phyloP scores from a whole-genome alignment of 2,888 invertebrate species.

The Ditula angustiorana region DNA sequence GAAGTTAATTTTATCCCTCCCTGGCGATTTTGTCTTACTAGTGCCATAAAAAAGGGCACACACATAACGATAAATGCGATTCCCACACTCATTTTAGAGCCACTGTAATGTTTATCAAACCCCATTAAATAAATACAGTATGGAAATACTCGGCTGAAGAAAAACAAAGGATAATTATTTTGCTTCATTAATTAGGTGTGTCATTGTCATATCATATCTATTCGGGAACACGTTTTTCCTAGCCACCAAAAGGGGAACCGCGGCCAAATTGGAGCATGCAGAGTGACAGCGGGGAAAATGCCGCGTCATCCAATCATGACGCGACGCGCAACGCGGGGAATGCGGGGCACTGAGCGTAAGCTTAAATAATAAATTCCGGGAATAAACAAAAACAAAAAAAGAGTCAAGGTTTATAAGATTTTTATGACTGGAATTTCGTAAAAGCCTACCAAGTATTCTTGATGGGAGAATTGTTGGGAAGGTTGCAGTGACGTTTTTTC shows the following conservation, averaged over 20 bases:
- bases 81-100: no score
- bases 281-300: conserved; percentile 39
- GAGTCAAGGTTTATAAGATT: neutral
- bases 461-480: no score
- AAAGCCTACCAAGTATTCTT: neutral
- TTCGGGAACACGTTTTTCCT: conserved; percentile 21
- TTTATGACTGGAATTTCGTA: neutral
- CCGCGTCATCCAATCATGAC: conserved; percentile 43
- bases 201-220: conserved; percentile 14
- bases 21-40: no score
- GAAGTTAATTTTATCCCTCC: no score
- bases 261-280: conserved; percentile 30
- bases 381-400: conserved; percentile 16
- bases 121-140: no score
- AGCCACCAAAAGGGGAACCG: conserved; percentile 26
- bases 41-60: no score
- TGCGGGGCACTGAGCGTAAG: conserved; percentile 30
- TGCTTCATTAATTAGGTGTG: neutral
- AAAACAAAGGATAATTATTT: neutral
- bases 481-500: no score
- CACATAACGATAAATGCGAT: no score
- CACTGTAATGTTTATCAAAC: no score
- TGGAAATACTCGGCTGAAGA: no score
- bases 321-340: conserved; percentile 39
- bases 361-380: conserved; percentile 36